Evolutionary conservation across 1,140 invertebrate species (phyloP).

Genomic region (Saxidomus purpurata): DNA sequence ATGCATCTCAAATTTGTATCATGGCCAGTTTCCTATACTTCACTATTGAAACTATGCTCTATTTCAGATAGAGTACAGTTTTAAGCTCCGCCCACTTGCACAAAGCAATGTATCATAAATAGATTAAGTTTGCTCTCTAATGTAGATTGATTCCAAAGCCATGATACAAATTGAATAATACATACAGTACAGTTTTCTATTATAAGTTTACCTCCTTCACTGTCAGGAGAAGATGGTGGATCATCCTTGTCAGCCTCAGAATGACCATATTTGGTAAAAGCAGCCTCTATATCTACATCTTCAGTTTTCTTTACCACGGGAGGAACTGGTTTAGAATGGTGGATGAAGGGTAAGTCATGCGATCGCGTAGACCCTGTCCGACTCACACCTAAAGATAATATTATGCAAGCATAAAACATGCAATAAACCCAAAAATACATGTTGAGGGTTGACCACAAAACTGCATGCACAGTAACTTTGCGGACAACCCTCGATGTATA

Average conservation of each 20-base stretch:
- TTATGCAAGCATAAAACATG: slow-evolving; percentile 8
- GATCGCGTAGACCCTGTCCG: slow-evolving; percentile 73
- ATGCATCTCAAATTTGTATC: too few relatives aligned
- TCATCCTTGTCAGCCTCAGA: slow-evolving; percentile 74
- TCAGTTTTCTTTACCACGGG: slow-evolving; percentile 60
- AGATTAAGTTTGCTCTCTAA: too few relatives aligned
- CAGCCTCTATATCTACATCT: slow-evolving; percentile 80
- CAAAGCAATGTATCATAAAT: too few relatives aligned
- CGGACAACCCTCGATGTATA: too few relatives aligned
- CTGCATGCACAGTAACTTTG: too few relatives aligned
- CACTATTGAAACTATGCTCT: too few relatives aligned
- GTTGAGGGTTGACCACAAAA: slow-evolving; percentile 8
- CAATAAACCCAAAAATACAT: background rate
- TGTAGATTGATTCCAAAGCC: too few relatives aligned
- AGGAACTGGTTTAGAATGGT: background rate
- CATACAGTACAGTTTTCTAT: too few relatives aligned
- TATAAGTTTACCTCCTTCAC: slow-evolving; percentile 81
- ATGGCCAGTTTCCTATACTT: too few relatives aligned
- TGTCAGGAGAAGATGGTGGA: slow-evolving; percentile 80
- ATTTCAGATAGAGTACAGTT: too few relatives aligned
- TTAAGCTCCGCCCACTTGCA: too few relatives aligned
- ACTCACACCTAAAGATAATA: slow-evolving; percentile 70
- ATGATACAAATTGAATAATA: too few relatives aligned
- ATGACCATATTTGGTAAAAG: slow-evolving; percentile 76
- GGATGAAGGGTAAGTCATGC: slow-evolving; percentile 28